phyloP scores from a whole-genome alignment of 2,797 vertebrate genomes.

The Rhinoraja longicauda region DNA sequence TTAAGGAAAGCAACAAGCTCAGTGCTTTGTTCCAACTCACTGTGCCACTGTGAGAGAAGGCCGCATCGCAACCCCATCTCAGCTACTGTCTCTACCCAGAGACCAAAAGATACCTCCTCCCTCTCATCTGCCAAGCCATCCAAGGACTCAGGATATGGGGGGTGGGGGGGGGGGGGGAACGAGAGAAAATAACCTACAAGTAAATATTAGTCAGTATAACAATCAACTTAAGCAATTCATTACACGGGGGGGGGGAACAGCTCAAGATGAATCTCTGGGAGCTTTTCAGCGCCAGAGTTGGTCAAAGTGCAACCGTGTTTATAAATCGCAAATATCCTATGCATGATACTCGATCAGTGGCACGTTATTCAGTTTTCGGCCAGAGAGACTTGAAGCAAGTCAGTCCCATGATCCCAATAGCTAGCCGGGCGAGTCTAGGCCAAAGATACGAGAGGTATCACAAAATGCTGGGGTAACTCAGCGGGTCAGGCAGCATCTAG shows the following conservation, averaged over 20 bases:
- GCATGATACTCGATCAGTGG: neutral
- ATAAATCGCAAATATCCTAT: neutral
- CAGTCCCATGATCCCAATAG: neutral
- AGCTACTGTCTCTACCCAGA: too few relatives aligned
- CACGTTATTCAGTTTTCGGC: too few relatives aligned
- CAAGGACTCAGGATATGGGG: neutral
- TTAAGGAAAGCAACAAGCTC: neutral
- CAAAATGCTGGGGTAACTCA: too few relatives aligned
- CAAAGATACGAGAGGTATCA: too few relatives aligned
- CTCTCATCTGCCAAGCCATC: neutral
- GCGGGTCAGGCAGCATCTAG: too few relatives aligned
- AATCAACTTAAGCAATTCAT: neutral
- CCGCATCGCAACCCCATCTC: neutral
- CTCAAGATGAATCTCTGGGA: neutral
- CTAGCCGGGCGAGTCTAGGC: neutral
- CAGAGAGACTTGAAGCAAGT: neutral
- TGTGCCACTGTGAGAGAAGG: neutral
- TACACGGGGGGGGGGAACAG: too few relatives aligned
- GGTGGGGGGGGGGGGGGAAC: neutral
- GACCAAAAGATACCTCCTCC: neutral
- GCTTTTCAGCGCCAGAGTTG: too few relatives aligned
- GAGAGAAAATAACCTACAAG: neutral
- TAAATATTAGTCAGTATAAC: neutral
- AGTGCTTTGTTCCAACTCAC: conserved; percentile 3
- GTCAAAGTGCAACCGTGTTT: neutral